A percentile compares a stretch with the other conserved stretches of the same genome.
These are phyloP conservation scores for Trachurus trachurus DNA, from an alignment of 2,797 vertebrate species.

Conservation along the genomic window DNA sequence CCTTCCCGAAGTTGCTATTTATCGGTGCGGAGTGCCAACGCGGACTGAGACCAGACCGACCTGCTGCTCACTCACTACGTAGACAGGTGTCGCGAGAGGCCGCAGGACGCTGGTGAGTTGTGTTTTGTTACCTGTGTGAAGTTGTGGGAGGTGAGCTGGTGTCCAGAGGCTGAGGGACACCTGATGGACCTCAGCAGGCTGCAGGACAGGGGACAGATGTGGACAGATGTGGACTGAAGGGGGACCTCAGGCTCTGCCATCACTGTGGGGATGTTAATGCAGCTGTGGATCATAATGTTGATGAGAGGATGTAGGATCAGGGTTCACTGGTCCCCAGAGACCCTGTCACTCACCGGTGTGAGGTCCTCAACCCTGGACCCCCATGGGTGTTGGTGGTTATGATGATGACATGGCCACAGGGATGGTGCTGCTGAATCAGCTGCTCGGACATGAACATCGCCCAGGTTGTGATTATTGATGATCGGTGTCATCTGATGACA, in stretches of 20 bases:
- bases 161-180: neutral
- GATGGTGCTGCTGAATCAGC: neutral
- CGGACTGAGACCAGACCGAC: slow-evolving; percentile 27
- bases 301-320: too few relatives aligned
- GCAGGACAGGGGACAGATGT: too few relatives aligned
- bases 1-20: slow-evolving; percentile 65
- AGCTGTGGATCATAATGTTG: too few relatives aligned
- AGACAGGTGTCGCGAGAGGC: neutral
- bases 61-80: neutral
- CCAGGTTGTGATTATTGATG: neutral
- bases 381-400: neutral
- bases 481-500: neutral
- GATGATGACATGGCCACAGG: neutral
- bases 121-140: neutral
- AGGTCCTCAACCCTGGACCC: too few relatives aligned
- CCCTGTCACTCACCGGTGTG: neutral
- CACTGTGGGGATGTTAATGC: too few relatives aligned
- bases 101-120: slow-evolving; percentile 56
- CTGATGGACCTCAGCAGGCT: neutral
- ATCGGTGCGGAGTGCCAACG: slow-evolving; percentile 78
- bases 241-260: too few relatives aligned
- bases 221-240: too few relatives aligned
- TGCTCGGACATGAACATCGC: neutral
- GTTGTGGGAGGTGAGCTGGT: neutral
- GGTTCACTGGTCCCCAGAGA: neutral